phyloP scores from a whole-genome alignment of 2,113 vertebrate genomes.

The Rhizomys pruinosus region DNA sequence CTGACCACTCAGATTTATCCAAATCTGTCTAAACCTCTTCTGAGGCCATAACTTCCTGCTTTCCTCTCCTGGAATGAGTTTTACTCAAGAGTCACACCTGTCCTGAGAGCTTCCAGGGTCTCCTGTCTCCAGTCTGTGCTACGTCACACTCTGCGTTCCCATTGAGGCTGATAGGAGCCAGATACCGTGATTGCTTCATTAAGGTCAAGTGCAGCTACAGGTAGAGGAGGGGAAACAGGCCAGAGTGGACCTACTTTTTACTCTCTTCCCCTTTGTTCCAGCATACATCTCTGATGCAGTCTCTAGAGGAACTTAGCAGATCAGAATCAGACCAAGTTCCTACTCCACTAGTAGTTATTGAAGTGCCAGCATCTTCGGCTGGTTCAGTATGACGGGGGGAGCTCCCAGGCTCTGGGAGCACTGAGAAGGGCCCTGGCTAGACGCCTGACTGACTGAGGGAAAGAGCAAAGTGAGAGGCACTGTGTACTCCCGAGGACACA shows the following conservation, averaged over 20 bases:
- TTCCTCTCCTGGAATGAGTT: neutral
- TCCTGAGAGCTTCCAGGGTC: neutral
- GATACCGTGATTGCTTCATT: neutral
- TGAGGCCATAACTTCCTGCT: neutral
- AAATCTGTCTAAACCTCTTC: neutral
- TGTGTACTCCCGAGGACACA: neutral
- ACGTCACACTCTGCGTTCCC: neutral
- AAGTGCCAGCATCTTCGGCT: neutral
- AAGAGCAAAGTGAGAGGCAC: neutral
- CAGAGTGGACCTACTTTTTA: neutral
- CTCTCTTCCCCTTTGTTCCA: neutral
- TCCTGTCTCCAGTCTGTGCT: neutral
- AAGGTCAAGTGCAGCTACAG: neutral
- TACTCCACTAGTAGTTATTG: neutral
- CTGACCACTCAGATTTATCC: neutral
- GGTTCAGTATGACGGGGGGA: neutral
- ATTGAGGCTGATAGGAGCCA: neutral
- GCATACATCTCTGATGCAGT: neutral
- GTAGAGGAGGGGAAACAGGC: neutral
- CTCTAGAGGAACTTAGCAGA: neutral
- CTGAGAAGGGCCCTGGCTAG: conserved; percentile 16
- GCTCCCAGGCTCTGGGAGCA: neutral
- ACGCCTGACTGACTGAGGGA: neutral
- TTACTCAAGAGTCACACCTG: neutral
- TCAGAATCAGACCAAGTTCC: neutral